Evolutionary conservation across 2,797 vertebrate species (phyloP).

Genomic region (Acanthurus leucopareius): DNA sequence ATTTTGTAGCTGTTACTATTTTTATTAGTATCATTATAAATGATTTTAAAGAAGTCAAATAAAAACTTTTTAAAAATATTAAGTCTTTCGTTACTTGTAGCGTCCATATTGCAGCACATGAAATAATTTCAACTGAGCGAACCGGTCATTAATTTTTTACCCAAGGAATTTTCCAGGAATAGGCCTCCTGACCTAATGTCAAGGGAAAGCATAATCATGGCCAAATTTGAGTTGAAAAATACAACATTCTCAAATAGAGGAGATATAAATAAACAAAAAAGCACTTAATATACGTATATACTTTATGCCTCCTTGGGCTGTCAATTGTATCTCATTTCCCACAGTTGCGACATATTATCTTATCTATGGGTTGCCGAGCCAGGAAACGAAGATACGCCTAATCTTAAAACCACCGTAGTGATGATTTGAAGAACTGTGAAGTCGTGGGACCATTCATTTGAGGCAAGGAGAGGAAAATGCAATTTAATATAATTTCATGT

Average conservation of each 20-base stretch:
- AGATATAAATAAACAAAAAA: slow-evolving; percentile 26
- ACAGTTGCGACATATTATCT: slow-evolving; percentile 62
- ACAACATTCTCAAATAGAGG: slow-evolving; percentile 13
- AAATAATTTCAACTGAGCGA: background rate
- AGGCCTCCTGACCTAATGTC: slow-evolving; percentile 13
- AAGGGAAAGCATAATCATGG: slow-evolving; percentile 11
- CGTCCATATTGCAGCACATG: background rate
- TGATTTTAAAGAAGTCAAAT: background rate
- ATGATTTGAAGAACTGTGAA: slow-evolving; percentile 57
- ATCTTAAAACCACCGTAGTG: slow-evolving; percentile 64
- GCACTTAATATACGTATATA: slow-evolving; percentile 12
- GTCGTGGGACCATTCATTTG: background rate
- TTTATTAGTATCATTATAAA: background rate
- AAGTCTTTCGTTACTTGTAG: background rate
- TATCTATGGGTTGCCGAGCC: slow-evolving; percentile 61
- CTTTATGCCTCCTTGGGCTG: background rate
- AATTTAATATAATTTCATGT: too few species aligned
- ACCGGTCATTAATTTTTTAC: background rate
- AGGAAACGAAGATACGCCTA: slow-evolving; percentile 76
- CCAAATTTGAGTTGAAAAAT: slow-evolving; percentile 12
- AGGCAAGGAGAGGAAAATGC: slow-evolving; percentile 2
- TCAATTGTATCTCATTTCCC: slow-evolving; percentile 58
- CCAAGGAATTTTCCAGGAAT: background rate
- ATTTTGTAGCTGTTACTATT: background rate
- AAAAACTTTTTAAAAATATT: too few species aligned